Conservation (phyloP, 2,888 invertebrate genomes). For the Cosmorhoe ocellata region DNA sequence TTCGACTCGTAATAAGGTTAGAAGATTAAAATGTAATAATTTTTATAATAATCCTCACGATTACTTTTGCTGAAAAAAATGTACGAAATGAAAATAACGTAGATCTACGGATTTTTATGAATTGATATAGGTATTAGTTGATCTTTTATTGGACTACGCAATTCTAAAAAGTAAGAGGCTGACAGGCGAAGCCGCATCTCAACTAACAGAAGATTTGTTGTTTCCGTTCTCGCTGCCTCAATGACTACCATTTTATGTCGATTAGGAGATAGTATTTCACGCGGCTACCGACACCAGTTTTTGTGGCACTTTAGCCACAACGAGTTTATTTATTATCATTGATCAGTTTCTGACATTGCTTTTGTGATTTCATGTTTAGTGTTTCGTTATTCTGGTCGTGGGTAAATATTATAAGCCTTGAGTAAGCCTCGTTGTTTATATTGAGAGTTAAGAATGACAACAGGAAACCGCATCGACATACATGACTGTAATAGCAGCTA, state of each 20-base stretch:
- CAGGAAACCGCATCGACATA: constrained; percentile 69
- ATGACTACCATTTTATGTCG: constrained; percentile 81
- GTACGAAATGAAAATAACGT: no score
- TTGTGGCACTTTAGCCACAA: constrained; percentile 76
- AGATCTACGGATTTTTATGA: no score
- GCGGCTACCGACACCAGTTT: constrained; percentile 79
- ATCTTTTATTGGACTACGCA: no score
- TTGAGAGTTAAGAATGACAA: constrained; percentile 51
- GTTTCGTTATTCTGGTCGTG: constrained; percentile 44
- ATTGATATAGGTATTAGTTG: no score
- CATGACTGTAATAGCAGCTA: constrained; percentile 65
- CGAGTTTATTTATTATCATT: constrained; percentile 74
- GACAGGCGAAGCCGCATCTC: constrained; percentile 60
- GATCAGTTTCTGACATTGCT: constrained; percentile 60
- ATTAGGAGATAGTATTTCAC: constrained; percentile 80
- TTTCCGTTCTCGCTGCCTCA: constrained; percentile 79
- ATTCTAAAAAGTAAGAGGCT: constrained; percentile 59
- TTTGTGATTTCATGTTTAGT: constrained; percentile 48
- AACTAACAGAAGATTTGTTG: constrained; percentile 76
- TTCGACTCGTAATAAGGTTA: no score
- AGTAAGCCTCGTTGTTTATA: constrained; percentile 42
- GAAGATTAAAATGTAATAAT: no score
- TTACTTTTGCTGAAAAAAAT: no score
- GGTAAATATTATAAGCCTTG: constrained; percentile 20
- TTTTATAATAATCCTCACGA: no score